Percentiles rank a stretch among this genome's conserved stretches.
Evolutionary conservation across 2,888 invertebrate genomes (phyloP).

Genomic region (Eurytoma californica): DNA sequence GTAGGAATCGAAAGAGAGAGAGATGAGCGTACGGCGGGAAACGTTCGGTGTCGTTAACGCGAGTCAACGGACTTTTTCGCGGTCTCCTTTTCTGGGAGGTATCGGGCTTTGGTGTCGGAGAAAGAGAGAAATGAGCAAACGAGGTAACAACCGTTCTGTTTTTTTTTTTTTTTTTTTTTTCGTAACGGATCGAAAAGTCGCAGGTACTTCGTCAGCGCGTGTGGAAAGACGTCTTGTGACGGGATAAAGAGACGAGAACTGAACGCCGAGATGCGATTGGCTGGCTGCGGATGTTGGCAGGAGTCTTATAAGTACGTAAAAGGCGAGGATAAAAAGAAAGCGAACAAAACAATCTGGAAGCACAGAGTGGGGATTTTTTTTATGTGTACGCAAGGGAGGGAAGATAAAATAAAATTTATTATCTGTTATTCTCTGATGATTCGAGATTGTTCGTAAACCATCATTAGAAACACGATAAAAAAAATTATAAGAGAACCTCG

Average conservation of each 20-base stretch:
- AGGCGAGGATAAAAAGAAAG: not conserved
- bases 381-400: too few relatives aligned
- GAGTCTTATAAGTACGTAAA: conserved; percentile 1
- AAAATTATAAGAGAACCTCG: too few relatives aligned
- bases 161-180: conserved; percentile 23
- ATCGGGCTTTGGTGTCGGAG: conserved; percentile 1
- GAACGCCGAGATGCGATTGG: not conserved
- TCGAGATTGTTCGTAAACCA: too few relatives aligned
- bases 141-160: conserved; percentile 34
- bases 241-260: not conserved
- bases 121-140: conserved; percentile 33
- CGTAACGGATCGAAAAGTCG: conserved; percentile 37
- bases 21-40: not conserved
- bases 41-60: not conserved
- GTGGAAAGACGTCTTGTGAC: not conserved
- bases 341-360: not conserved
- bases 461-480: too few relatives aligned
- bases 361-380: too few relatives aligned
- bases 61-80: conserved; percentile 56
- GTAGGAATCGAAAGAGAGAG: not conserved
- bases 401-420: too few relatives aligned
- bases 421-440: too few relatives aligned
- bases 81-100: conserved; percentile 10
- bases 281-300: conserved; percentile 18
- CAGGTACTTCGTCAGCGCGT: conserved; percentile 28